Base-by-base conservation (phyloP, 92 coral and sea anemone genomes). In the Pocillopora meandrina region DNA sequence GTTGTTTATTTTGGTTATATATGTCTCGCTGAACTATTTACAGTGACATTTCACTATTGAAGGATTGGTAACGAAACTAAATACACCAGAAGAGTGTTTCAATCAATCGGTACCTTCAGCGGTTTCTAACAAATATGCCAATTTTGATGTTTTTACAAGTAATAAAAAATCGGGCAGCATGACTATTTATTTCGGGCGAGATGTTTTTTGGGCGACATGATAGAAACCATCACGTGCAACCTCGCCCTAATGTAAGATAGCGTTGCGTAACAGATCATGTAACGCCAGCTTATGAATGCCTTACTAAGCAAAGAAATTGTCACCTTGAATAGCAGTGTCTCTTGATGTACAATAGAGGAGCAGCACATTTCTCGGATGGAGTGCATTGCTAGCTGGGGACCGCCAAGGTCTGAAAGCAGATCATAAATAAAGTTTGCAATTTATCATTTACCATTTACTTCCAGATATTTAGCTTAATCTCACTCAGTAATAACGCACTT, bases 361-460 rank as follows among this genome's bases (percentile, higher is more conserved):
- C 98, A 95, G 72, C 98, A 94, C 98, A 96, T 94, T 63, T 96
- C 98, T 71, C 98, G 95, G 83, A 96, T 94, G 9, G 98, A 96
- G 72, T 96, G 98, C 98, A 96, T 96, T 77, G 98, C 86, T 17
- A 96, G 92, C 82, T 96, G 98, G 3, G 98, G 98, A 62, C 98
- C 98, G 61, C 99, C 99, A 74, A 94, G 82, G 74, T 94, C 99
- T 95, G 69, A 49, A 69, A 57, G 12, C 10, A 42, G 58, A 85
- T 35, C 33, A 17, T 15, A 23, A 12, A 33, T 31, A 21, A 2
- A 31, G 15, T 31, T n/a, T 65, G 26, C 9, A 4, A 65, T 9
- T n/a, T 65, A 11, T 65, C 68, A 9, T 64, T 59, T 1, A 16
- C 2, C 11, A 16, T 16, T 11, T 11, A 59, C 7, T 3, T 42